These are phyloP conservation scores for Steinernema khuongi DNA, from an alignment of 1,140 invertebrate genomes.

Conservation along the genomic window DNA sequence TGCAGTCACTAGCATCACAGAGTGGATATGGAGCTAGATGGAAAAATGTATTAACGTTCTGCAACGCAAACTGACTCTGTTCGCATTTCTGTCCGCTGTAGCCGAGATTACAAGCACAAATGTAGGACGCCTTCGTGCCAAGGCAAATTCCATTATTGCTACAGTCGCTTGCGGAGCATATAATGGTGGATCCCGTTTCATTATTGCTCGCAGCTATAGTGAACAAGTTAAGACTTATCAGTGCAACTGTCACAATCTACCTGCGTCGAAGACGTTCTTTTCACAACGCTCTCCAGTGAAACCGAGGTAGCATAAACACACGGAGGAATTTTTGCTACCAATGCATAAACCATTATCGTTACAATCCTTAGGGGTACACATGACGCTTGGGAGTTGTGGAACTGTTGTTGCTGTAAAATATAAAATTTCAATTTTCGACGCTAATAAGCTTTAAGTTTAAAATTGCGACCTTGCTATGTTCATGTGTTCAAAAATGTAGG, in stretches of 20 bases:
- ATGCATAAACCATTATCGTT: conserved; percentile 36
- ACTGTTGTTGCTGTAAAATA: conserved; percentile 15
- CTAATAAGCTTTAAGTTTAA: not conserved
- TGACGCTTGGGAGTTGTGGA: conserved; percentile 14
- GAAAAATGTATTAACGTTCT: not conserved
- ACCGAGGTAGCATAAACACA: conserved; percentile 36
- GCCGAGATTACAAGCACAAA: conserved; percentile 41
- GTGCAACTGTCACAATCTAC: not conserved
- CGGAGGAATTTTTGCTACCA: conserved; percentile 28
- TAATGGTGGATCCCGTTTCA: conserved; percentile 21
- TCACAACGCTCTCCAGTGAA: conserved; percentile 30
- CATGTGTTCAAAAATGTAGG: not conserved
- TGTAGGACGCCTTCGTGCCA: conserved; percentile 36
- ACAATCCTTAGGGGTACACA: conserved; percentile 32
- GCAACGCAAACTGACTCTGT: conserved; percentile 16
- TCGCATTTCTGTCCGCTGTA: conserved; percentile 40
- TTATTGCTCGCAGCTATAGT: conserved; percentile 29
- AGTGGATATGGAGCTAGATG: conserved; percentile 36
- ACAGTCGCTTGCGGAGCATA: conserved; percentile 37
- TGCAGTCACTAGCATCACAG: conserved; percentile 42
- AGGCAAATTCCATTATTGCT: conserved; percentile 44
- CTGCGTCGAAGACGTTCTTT: conserved; percentile 27
- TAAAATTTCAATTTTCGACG: too few relatives aligned
- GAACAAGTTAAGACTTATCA: not conserved
- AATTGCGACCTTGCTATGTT: not conserved